Conservation (phyloP, 2,888 invertebrate species). For the Drosophila buzzatii region DNA sequence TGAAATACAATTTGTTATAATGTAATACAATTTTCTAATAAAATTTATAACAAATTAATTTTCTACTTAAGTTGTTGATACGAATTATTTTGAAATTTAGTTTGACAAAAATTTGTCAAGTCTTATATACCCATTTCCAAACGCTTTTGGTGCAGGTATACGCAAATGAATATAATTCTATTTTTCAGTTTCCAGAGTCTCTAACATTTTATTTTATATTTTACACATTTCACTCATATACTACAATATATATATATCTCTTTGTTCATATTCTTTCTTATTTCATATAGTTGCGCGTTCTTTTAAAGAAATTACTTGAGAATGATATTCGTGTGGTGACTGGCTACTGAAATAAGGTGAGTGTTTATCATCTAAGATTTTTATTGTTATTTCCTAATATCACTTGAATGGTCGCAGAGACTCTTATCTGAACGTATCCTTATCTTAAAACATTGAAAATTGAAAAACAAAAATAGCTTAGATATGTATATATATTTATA, state of each 20-base stretch:
- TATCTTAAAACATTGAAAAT: constrained; percentile 12
- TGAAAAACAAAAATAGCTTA: background rate
- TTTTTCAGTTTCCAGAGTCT: constrained; percentile 12
- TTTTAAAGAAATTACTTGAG: background rate
- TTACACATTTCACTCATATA: constrained; percentile 4
- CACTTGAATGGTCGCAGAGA: background rate
- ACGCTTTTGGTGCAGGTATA: background rate
- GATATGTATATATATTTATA: too few species aligned
- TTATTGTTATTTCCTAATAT: constrained; percentile 2
- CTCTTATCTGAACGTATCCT: constrained; percentile 25
- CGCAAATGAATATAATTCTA: background rate
- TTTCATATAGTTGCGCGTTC: constrained; percentile 19
- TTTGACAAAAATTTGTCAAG: background rate
- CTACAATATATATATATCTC: background rate
- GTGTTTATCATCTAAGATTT: constrained; percentile 5
- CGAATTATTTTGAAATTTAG: too few species aligned
- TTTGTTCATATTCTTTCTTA: background rate
- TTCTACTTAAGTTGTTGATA: too few species aligned
- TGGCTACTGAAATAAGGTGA: constrained; percentile 30
- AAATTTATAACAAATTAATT: too few species aligned
- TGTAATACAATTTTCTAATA: too few species aligned
- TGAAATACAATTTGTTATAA: too few species aligned
- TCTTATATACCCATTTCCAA: background rate
- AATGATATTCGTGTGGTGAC: constrained; percentile 13
- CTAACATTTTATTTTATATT: constrained; percentile 9